Percentiles rank a stretch among this genome's conserved stretches.
Conservation (phyloP, 1,140 invertebrate species). For the Centruroides sculpturatus region DNA sequence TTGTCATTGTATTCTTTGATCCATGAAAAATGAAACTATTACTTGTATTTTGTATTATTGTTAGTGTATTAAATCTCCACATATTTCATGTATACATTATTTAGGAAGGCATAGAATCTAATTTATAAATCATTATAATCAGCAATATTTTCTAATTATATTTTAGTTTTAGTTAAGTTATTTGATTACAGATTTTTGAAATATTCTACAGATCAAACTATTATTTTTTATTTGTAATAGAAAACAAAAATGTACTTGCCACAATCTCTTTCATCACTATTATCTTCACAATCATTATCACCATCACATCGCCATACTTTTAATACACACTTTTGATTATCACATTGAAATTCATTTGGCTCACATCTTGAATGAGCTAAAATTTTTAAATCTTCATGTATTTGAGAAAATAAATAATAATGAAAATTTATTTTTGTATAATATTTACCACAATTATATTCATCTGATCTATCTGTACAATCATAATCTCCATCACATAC, state of each 20-base stretch:
- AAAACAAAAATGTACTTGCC: slow-evolving; percentile 36
- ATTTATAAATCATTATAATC: too few relatives aligned
- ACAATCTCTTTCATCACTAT: slow-evolving; percentile 79
- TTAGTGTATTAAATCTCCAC: too few relatives aligned
- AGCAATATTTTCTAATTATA: too few relatives aligned
- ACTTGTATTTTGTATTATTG: too few relatives aligned
- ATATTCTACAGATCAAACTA: too few relatives aligned
- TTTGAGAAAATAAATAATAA: background rate
- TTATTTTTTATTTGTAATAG: background rate
- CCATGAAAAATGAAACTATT: too few relatives aligned
- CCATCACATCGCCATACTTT: slow-evolving; percentile 86
- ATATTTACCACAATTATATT: slow-evolving; percentile 30
- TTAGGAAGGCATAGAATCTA: too few relatives aligned
- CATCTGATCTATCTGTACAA: slow-evolving; percentile 56
- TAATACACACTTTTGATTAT: slow-evolving; percentile 71
- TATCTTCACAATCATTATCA: slow-evolving; percentile 84
- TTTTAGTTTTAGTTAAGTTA: too few relatives aligned
- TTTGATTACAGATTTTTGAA: too few relatives aligned
- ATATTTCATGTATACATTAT: too few relatives aligned
- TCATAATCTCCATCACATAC: slow-evolving; percentile 69
- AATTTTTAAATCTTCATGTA: background rate
- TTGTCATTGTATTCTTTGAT: too few relatives aligned
- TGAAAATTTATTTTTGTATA: background rate
- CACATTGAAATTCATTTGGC: slow-evolving; percentile 82
- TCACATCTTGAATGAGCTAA: slow-evolving; percentile 43